Conservation (phyloP, 2,888 invertebrate genomes). For the Eupithecia vulgata region DNA sequence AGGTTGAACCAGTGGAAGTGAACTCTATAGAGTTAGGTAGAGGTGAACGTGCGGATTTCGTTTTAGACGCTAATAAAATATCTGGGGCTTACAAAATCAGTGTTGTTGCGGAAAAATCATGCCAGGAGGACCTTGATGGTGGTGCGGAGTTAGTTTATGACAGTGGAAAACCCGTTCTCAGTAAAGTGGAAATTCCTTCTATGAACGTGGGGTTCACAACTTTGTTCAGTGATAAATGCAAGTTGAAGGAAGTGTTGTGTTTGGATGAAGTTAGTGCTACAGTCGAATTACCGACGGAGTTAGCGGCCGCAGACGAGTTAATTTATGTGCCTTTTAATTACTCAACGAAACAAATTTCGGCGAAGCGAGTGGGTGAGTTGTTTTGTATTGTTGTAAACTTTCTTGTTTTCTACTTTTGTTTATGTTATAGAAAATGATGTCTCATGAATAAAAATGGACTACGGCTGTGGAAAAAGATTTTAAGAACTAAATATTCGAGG, state of each 20-base stretch:
- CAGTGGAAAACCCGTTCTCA: slow-evolving; percentile 58
- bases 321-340: slow-evolving; percentile 89
- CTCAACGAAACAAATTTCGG: slow-evolving; percentile 74
- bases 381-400: slow-evolving; percentile 42
- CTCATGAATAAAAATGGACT: slow-evolving; percentile 17
- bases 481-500: neutral
- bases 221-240: slow-evolving; percentile 75
- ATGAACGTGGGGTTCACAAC: slow-evolving; percentile 70
- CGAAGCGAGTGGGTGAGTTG: slow-evolving; percentile 76
- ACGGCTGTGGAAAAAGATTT: no score
- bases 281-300: slow-evolving; percentile 77
- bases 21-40: slow-evolving; percentile 84
- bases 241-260: slow-evolving; percentile 80
- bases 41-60: slow-evolving; percentile 91
- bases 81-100: slow-evolving; percentile 85
- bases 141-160: slow-evolving; percentile 80
- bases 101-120: slow-evolving; percentile 78
- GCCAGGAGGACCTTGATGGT: slow-evolving; percentile 79
- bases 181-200: slow-evolving; percentile 63
- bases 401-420: slow-evolving; percentile 28
- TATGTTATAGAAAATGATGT: slow-evolving; percentile 19
- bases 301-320: slow-evolving; percentile 80
- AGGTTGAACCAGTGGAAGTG: slow-evolving; percentile 84
- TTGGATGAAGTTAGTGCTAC: slow-evolving; percentile 83
- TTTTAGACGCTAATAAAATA: slow-evolving; percentile 85